Conservation (phyloP, 2,113 vertebrate species). For the Gopherus flavomarginatus region DNA sequence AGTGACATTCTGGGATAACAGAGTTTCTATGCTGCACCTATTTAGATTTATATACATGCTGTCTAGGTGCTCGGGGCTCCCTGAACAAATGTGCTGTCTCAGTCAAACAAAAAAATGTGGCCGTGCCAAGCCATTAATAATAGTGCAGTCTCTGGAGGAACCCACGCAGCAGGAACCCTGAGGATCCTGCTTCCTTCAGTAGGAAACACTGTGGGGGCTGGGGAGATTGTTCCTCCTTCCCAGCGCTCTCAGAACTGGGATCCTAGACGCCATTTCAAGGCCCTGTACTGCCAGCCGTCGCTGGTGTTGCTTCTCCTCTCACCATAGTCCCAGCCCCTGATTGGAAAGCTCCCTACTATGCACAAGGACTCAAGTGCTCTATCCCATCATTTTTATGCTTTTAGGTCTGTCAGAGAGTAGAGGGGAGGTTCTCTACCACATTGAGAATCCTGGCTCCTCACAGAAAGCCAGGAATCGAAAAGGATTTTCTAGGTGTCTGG, state of each 20-base stretch:
- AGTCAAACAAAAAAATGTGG: background rate
- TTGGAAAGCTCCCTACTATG: background rate
- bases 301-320: background rate
- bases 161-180: background rate
- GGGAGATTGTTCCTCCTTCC: background rate
- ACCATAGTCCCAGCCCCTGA: background rate
- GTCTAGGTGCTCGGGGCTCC: background rate
- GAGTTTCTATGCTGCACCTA: background rate
- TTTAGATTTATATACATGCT: background rate
- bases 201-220: background rate
- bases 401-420: no score
- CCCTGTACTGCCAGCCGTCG: background rate
- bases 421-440: background rate
- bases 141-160: background rate
- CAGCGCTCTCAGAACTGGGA: background rate
- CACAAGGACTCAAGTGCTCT: background rate
- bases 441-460: background rate
- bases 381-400: no score
- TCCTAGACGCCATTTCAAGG: background rate
- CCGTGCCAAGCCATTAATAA: background rate
- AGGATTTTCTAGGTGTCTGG: constrained; percentile 20
- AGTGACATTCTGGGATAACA: background rate
- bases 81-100: background rate
- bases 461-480: background rate
- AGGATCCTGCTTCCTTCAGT: background rate